A percentile compares a stretch with the other conserved stretches of the same genome.
Evolutionary conservation across 2,888 invertebrate genomes (phyloP).

Genomic region (Hypolimnas misippus): DNA sequence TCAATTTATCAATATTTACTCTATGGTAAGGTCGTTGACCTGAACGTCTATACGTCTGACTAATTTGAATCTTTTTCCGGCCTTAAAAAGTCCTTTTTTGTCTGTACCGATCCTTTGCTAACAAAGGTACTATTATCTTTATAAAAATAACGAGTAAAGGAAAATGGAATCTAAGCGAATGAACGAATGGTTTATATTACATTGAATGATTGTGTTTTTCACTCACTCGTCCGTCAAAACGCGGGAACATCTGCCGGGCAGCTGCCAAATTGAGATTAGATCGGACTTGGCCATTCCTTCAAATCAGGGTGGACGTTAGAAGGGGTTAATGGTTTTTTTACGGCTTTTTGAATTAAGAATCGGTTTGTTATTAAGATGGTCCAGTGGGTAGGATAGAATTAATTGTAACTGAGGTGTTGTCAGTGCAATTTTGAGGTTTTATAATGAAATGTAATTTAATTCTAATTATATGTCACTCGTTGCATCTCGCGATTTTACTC

Average conservation of each 20-base stretch:
- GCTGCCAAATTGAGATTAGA: constrained; percentile 72
- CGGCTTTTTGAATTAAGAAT: constrained; percentile 26
- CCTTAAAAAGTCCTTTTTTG: constrained; percentile 38
- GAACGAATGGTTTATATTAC: constrained; percentile 19
- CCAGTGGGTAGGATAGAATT: background rate
- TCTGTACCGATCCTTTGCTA: constrained; percentile 23
- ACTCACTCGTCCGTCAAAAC: constrained; percentile 46
- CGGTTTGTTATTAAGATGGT: constrained; percentile 16
- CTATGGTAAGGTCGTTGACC: constrained; percentile 47
- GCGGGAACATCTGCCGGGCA: constrained; percentile 73
- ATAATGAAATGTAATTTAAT: background rate
- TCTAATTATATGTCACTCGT: too few relatives aligned
- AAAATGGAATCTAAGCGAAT: constrained; percentile 19
- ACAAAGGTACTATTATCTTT: constrained; percentile 24
- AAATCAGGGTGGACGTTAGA: constrained; percentile 61
- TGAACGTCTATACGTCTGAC: constrained; percentile 28
- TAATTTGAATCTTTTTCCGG: constrained; percentile 36
- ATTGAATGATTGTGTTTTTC: constrained; percentile 6
- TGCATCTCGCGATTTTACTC: too few relatives aligned
- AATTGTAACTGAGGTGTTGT: background rate
- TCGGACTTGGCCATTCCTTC: constrained; percentile 69
- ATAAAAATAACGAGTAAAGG: background rate
- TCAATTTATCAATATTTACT: constrained; percentile 42
- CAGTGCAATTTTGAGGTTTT: background rate
- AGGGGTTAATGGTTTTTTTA: constrained; percentile 61